These are phyloP conservation scores for Petroica traversi DNA, from an alignment of 2,113 vertebrate genomes.

Conservation along the genomic window DNA sequence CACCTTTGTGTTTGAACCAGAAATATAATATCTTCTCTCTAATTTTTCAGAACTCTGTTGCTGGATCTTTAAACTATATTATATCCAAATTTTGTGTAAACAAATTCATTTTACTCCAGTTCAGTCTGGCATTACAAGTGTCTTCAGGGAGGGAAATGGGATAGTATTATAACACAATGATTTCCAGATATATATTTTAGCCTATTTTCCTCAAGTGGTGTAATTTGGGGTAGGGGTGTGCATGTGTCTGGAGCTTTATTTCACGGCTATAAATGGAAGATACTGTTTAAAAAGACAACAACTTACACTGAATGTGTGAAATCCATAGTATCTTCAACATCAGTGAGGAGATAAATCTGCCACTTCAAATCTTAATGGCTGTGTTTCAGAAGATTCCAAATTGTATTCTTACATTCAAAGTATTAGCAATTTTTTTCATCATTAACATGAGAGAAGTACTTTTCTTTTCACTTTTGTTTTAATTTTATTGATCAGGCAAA, in stretches of 20 bases:
- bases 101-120: not conserved
- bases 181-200: constrained; percentile 11
- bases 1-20: not conserved
- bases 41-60: not conserved
- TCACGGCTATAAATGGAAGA: not conserved
- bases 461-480: not conserved
- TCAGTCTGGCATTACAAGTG: not conserved
- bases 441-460: not conserved
- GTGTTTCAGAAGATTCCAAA: not conserved
- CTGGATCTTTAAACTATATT: not conserved
- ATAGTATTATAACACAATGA: not conserved
- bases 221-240: not conserved
- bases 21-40: not conserved
- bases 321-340: not conserved
- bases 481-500: not conserved
- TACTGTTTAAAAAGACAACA: not conserved
- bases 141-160: not conserved
- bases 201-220: not conserved
- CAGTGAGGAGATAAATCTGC: not conserved
- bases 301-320: not conserved
- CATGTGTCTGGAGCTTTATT: not conserved
- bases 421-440: not conserved
- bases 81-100: not conserved
- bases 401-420: not conserved
- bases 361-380: not conserved